Conservation (phyloP, 2,113 vertebrate genomes). For the Corythornis cristatus region DNA sequence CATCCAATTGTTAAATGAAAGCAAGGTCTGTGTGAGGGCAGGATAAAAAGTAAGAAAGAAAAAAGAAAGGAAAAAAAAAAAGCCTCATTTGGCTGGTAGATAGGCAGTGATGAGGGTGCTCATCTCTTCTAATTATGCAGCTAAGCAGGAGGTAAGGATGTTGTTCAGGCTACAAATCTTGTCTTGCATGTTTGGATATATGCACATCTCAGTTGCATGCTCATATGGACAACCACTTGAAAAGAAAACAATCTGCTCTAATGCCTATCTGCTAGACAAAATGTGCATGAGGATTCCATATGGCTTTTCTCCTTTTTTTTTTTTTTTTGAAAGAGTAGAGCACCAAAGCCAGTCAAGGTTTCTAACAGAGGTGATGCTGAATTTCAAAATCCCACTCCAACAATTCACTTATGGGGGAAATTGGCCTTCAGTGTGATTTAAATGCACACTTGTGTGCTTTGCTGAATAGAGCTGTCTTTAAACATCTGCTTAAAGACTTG, state of each 20-base stretch:
- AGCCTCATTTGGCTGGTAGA: background rate
- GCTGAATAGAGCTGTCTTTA: background rate
- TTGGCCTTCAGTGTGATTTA: background rate
- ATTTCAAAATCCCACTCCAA: background rate
- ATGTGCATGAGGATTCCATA: constrained; percentile 48
- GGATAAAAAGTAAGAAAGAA: background rate
- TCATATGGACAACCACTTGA: constrained; percentile 46
- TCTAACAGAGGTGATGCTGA: background rate
- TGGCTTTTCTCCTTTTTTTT: constrained; percentile 50
- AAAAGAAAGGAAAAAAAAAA: background rate
- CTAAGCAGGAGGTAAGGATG: constrained; percentile 9
- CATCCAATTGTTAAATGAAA: background rate
- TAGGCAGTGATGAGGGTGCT: background rate
- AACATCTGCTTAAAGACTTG: background rate
- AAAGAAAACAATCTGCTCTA: constrained; percentile 56
- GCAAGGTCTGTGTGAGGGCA: background rate
- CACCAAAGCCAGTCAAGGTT: background rate
- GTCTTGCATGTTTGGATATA: constrained; percentile 12
- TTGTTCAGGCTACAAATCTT: background rate
- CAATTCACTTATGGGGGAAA: background rate
- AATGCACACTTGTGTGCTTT: background rate
- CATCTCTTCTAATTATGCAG: background rate
- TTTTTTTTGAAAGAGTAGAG: background rate
- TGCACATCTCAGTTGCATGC: constrained; percentile 19
- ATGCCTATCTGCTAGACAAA: constrained; percentile 47